These are phyloP conservation scores for Varanus komodoensis DNA, from an alignment of 2,113 vertebrate species.

Conservation along the genomic window DNA sequence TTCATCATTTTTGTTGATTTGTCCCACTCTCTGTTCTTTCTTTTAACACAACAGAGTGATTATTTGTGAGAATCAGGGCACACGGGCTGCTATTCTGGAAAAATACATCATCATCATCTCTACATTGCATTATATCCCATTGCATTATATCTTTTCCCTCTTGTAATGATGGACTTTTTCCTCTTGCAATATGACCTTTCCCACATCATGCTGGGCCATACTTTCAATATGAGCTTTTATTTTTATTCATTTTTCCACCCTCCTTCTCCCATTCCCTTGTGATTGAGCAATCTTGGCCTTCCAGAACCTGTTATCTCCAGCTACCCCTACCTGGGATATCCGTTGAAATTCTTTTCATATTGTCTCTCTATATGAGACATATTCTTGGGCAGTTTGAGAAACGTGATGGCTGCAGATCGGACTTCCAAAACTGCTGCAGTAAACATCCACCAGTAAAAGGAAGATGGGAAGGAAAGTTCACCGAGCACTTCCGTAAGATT, in stretches of 20 bases:
- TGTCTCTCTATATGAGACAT: neutral
- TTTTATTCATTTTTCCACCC: too few relatives aligned
- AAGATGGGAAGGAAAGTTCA: constrained; percentile 33
- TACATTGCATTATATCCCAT: too few relatives aligned
- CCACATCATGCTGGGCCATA: neutral
- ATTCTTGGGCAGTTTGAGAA: neutral
- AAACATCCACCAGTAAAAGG: constrained; percentile 30
- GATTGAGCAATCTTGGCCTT: neutral
- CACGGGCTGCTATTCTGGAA: neutral
- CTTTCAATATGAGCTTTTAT: neutral
- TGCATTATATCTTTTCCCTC: too few relatives aligned
- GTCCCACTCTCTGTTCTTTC: too few relatives aligned
- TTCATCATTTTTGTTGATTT: too few relatives aligned
- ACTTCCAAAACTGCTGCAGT: constrained; percentile 26
- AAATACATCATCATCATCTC: too few relatives aligned
- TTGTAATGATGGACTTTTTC: too few relatives aligned
- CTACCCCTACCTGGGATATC: neutral
- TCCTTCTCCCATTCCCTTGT: neutral
- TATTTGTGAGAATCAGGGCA: neutral
- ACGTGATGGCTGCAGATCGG: neutral
- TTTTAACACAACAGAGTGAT: too few relatives aligned
- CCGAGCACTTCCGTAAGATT: constrained; percentile 19
- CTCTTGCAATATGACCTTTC: neutral
- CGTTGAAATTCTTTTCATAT: neutral
- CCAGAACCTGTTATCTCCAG: neutral